Evolutionary conservation across 1,140 invertebrate genomes (phyloP).

Genomic region (Octopus bimaculoides): DNA sequence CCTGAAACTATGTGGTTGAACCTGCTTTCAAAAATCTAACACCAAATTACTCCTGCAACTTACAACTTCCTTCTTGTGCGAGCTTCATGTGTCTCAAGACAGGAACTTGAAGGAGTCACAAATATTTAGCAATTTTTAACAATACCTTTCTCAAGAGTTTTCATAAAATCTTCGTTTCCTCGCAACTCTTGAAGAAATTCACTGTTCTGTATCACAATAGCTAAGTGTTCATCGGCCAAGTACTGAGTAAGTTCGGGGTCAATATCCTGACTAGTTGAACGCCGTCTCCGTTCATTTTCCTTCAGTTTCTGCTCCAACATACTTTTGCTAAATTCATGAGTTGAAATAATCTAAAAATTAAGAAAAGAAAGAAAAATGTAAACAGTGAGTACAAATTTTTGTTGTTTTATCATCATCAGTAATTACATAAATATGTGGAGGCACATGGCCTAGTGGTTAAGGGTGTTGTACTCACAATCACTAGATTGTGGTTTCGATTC

Average conservation of each 20-base stretch:
- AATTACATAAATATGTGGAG: too few species aligned
- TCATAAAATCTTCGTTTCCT: constrained; percentile 86
- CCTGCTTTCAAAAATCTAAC: too few species aligned
- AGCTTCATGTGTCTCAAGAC: background rate
- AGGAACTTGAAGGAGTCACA: background rate
- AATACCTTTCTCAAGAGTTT: constrained; percentile 68
- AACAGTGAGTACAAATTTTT: too few species aligned
- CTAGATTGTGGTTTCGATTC: too few species aligned
- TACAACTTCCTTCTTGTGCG: background rate
- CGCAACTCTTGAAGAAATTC: constrained; percentile 87
- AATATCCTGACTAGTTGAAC: constrained; percentile 43
- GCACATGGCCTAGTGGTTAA: too few species aligned
- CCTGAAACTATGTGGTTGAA: too few species aligned
- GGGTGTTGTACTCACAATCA: too few species aligned
- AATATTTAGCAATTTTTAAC: background rate
- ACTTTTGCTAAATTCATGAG: constrained; percentile 50
- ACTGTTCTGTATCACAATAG: constrained; percentile 86
- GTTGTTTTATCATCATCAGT: too few species aligned
- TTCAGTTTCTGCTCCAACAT: constrained; percentile 58
- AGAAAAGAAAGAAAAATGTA: background rate
- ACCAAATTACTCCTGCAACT: background rate
- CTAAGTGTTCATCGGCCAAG: constrained; percentile 67
- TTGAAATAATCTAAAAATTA: constrained; percentile 35
- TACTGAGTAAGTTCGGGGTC: constrained; percentile 63
- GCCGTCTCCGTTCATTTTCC: constrained; percentile 56